Evolutionary conservation across 2,113 vertebrate species (phyloP).

Genomic region (Podilymbus podiceps): DNA sequence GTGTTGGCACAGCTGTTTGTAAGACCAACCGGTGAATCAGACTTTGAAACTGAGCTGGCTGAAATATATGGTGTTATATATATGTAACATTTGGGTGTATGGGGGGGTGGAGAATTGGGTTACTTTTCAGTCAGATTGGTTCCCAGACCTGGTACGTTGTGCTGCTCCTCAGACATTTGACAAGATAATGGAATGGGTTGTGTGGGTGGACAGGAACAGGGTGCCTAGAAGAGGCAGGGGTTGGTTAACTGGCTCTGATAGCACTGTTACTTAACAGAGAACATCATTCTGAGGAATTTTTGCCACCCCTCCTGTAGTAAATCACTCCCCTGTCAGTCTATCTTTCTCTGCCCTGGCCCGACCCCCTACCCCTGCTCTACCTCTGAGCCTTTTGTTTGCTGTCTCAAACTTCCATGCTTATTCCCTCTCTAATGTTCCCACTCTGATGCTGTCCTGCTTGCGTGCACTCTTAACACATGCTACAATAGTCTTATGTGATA

Average conservation of each 20-base stretch:
- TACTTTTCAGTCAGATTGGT: neutral
- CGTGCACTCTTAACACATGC: fast-evolving
- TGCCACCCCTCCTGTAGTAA: slow-evolving; percentile 3
- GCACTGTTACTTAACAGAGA: neutral
- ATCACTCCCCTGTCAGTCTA: neutral
- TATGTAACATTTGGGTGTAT: neutral
- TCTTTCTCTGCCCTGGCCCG: no score
- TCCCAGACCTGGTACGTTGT: neutral
- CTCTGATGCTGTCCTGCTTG: neutral
- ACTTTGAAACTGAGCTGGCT: neutral
- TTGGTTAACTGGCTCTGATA: neutral
- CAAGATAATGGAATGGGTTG: neutral
- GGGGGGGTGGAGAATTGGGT: slow-evolving; percentile 14
- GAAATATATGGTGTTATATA: slow-evolving; percentile 24
- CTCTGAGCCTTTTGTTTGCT: neutral
- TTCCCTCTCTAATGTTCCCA: neutral
- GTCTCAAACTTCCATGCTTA: neutral
- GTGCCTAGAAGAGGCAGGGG: neutral
- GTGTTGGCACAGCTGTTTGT: slow-evolving; percentile 28
- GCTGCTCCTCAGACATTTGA: slow-evolving; percentile 10
- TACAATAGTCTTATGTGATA: fast-evolving
- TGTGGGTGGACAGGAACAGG: slow-evolving; percentile 28
- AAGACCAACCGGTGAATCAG: slow-evolving; percentile 5
- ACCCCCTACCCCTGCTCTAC: fast-evolving
- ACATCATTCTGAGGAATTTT: neutral